Conservation (phyloP, 1,140 invertebrate genomes). For the Heliconius eleuchia region DNA sequence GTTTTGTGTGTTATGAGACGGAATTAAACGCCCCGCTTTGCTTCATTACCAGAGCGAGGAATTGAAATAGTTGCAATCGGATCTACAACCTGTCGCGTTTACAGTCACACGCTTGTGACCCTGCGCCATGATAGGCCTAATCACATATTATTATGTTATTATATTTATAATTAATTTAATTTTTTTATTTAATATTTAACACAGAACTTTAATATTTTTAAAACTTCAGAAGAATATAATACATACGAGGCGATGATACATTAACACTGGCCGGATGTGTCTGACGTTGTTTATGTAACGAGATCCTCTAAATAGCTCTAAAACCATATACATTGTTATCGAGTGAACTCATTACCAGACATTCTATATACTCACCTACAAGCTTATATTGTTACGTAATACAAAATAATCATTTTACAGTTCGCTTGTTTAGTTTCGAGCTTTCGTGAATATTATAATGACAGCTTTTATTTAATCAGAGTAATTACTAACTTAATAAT, state of each 20-base stretch:
- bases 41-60: too few species aligned
- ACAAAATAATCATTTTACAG: background rate
- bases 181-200: background rate
- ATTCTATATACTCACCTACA: background rate
- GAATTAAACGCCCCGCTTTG: too few species aligned
- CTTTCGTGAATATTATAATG: background rate
- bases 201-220: background rate
- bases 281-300: slow-evolving; percentile 7
- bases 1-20: too few species aligned
- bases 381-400: slow-evolving; percentile 12
- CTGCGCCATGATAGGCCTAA: too few species aligned
- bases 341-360: slow-evolving; percentile 6
- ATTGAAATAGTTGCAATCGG: too few species aligned
- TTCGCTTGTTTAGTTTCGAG: background rate
- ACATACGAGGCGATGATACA: background rate
- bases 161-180: too few species aligned
- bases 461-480: background rate
- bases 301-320: background rate
- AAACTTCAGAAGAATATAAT: background rate
- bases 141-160: too few species aligned
- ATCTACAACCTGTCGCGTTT: too few species aligned
- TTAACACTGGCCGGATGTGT: background rate
- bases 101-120: too few species aligned
- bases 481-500: too few species aligned
- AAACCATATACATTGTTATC: background rate